Percentiles rank a stretch among this genome's conserved stretches.
phyloP scores from a whole-genome alignment of 2,113 vertebrate genomes.

The Aptenodytes forsteri region DNA sequence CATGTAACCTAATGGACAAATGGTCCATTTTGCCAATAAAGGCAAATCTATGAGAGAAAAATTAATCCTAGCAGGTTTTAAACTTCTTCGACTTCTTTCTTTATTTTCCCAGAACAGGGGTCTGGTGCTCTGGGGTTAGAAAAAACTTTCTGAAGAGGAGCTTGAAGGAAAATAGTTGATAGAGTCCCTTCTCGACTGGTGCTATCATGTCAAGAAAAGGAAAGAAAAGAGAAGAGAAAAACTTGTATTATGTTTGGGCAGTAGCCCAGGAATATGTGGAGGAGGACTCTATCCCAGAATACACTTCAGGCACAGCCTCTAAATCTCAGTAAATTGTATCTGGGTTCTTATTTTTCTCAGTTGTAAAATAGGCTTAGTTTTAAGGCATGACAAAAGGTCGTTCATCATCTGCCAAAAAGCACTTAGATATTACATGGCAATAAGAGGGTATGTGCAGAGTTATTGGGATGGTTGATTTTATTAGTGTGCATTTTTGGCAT shows the following conservation, averaged over 20 bases:
- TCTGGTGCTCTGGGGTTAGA: background rate
- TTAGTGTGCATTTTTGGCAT: background rate
- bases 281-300: conserved; percentile 19
- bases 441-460: background rate
- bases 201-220: background rate
- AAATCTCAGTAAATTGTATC: conserved; percentile 38
- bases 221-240: background rate
- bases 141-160: background rate
- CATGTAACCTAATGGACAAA: background rate
- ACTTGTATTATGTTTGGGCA: background rate
- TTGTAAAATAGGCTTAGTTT: conserved; percentile 44
- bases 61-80: background rate
- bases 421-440: background rate
- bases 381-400: conserved; percentile 8
- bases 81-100: background rate
- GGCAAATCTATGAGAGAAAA: background rate
- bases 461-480: conserved; percentile 2
- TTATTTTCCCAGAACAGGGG: background rate
- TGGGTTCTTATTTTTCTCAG: conserved; percentile 24
- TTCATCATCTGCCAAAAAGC: conserved; percentile 42
- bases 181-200: background rate
- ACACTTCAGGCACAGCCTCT: background rate
- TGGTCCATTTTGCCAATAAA: background rate
- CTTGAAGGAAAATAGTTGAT: background rate
- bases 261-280: background rate